Conservation (phyloP, 37 sponge, comb jelly and placozoan species). For the Hormiphora californensis region DNA sequence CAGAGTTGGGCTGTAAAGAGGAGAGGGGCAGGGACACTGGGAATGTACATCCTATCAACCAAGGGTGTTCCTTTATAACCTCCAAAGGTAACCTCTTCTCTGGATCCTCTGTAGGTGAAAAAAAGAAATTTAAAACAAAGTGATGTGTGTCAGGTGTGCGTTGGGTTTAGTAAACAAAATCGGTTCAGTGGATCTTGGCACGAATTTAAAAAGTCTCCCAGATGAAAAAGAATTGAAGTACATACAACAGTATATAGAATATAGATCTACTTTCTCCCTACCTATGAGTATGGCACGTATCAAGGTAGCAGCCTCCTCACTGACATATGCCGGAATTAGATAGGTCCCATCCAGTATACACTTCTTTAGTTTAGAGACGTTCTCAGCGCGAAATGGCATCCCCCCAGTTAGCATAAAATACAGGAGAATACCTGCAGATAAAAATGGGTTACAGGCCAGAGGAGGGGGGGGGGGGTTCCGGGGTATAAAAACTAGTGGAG, state of each 20-base stretch:
- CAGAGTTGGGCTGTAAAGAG: background rate
- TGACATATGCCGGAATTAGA: slow-evolving; percentile 56
- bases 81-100: background rate
- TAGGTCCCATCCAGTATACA: slow-evolving; percentile 63
- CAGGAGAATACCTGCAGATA: slow-evolving; percentile 64
- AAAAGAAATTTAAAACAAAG: too few relatives aligned
- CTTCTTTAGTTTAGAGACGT: slow-evolving; percentile 63
- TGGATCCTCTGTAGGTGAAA: slow-evolving; percentile 55
- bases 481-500: background rate
- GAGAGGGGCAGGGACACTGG: background rate
- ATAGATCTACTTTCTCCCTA: too few relatives aligned
- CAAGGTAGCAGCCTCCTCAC: background rate
- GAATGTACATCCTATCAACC: background rate
- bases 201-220: too few relatives aligned
- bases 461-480: background rate
- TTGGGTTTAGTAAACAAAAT: too few relatives aligned
- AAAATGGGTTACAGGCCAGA: background rate
- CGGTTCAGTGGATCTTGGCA: too few relatives aligned
- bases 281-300: slow-evolving; percentile 42
- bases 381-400: slow-evolving; percentile 66
- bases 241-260: too few relatives aligned
- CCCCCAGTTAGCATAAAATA: slow-evolving; percentile 69
- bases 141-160: too few relatives aligned
- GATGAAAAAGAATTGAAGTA: too few relatives aligned
- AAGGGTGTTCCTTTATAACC: background rate